Evolutionary conservation across 1,140 invertebrate species (phyloP), one percentile per base, ranked within the genome.

Genomic region (Samia ricini): DNA sequence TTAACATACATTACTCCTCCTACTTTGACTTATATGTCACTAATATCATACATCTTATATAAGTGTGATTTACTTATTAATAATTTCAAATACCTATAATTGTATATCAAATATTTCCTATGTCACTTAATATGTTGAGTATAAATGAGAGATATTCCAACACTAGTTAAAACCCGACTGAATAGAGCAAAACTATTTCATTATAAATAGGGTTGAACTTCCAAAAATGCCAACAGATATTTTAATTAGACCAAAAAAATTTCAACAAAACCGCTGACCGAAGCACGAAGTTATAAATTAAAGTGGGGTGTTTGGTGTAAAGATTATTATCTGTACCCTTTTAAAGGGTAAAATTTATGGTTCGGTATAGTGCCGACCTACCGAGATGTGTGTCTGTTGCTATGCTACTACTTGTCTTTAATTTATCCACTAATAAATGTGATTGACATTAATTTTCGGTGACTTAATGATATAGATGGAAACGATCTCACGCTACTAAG

Each of bases 241-340:
- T 88, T 85, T 88, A 84, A 88, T 88, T 85, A 87, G 73, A 61
- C 68, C 67, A 56, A 85, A 84, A n/a, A 84, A 77, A 79, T 69
- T 79, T 78, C 71, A 72, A 81, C 80, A 72, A 82, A 80, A 78
- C 76, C 77, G 71, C 70, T 71, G 74, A 68, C 65, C 72, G 70
- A 70, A 51, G 66, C 61, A 71, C 51, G 68, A 68, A 72, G 76
- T 77, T 71, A 56, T 86, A 85, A 86, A 86, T 83, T 80, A 80
- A 70, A 67, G 68, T 61, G 66, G 66, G 66, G 66, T 62, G 68
- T 72, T 69, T 59, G 58, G 52, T 21, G 64, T 72, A 52, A 63
- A 74, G 82, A 83, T 81, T 72, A 80, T 65, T 77, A 85, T 88
- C 80, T 60, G 62, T 66, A 63, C 56, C 56, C 66, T 70, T 78